phyloP scores from a whole-genome alignment of 2,113 vertebrate species.

The Tricholaema leucomelas region DNA sequence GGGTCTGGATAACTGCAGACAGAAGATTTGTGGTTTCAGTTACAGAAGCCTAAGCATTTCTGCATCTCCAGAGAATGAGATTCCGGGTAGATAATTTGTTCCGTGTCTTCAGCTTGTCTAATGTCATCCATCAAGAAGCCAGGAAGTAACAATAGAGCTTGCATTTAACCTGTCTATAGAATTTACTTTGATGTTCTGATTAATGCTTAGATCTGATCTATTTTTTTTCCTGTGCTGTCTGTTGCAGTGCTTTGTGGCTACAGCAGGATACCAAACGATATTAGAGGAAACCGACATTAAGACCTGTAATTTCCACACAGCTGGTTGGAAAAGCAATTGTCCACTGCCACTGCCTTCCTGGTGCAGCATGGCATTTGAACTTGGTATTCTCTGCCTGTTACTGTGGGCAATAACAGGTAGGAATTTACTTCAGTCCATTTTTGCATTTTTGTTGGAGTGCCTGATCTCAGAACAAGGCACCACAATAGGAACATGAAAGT shows the following conservation, averaged over 20 bases:
- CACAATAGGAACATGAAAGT: background rate
- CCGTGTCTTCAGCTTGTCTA: background rate
- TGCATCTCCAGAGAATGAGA: background rate
- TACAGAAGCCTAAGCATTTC: background rate
- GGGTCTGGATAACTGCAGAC: background rate
- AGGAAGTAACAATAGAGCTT: background rate
- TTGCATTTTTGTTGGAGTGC: too few relatives aligned
- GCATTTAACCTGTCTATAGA: background rate
- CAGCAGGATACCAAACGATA: background rate
- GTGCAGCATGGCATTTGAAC: slow-evolving; percentile 48
- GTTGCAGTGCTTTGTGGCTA: slow-evolving; percentile 45
- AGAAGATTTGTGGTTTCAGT: background rate
- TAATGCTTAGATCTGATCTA: background rate
- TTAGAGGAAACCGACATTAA: background rate
- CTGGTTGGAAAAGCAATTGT: background rate
- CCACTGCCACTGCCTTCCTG: background rate
- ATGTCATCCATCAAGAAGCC: background rate
- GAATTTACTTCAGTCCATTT: slow-evolving; percentile 14
- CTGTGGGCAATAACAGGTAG: slow-evolving; percentile 68
- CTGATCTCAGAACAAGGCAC: background rate
- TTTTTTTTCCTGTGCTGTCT: slow-evolving; percentile 28
- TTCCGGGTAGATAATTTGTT: background rate
- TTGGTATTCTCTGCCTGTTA: slow-evolving; percentile 33
- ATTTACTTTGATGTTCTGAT: background rate
- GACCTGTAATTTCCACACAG: background rate